Percentiles rank a stretch among this genome's conserved stretches.
Evolutionary conservation across 2,797 vertebrate species (phyloP).

Genomic region (Pangasius djambal): DNA sequence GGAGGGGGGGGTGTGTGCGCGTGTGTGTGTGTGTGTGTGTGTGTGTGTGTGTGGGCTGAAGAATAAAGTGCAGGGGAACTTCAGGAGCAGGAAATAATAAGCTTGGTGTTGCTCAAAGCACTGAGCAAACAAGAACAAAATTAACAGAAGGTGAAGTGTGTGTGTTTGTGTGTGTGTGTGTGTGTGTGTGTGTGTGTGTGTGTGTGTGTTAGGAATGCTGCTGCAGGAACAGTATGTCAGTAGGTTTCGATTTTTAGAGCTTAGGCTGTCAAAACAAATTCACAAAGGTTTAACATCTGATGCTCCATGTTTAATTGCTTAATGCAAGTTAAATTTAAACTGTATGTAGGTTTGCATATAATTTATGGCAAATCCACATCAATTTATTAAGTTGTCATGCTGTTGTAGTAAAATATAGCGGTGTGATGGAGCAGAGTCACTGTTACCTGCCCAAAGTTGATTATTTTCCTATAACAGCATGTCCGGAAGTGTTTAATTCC

Average conservation of each 20-base stretch:
- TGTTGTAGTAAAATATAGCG: not conserved
- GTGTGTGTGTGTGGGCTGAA: conserved; percentile 19
- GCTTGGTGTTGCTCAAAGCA: conserved; percentile 57
- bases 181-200: not conserved
- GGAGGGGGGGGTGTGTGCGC: not conserved
- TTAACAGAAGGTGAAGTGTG: conserved; percentile 47
- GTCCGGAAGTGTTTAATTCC: not conserved
- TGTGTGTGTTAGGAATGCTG: not conserved
- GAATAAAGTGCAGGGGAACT: conserved; percentile 33
- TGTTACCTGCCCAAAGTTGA: not conserved
- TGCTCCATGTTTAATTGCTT: not conserved
- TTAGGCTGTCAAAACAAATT: too few relatives aligned
- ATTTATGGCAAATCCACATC: not conserved
- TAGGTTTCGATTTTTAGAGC: not conserved
- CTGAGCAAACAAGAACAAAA: conserved; percentile 68
- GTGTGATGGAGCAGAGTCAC: not conserved
- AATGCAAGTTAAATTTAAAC: not conserved
- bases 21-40: not conserved
- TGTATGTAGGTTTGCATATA: not conserved
- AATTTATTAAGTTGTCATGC: not conserved
- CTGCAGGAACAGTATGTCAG: not conserved
- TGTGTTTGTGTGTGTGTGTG: not conserved
- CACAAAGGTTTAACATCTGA: not conserved
- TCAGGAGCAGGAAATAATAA: conserved; percentile 51
- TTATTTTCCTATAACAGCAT: not conserved